Evolutionary conservation across 2,113 vertebrate species (phyloP).

Genomic region (Aramus guarauna): DNA sequence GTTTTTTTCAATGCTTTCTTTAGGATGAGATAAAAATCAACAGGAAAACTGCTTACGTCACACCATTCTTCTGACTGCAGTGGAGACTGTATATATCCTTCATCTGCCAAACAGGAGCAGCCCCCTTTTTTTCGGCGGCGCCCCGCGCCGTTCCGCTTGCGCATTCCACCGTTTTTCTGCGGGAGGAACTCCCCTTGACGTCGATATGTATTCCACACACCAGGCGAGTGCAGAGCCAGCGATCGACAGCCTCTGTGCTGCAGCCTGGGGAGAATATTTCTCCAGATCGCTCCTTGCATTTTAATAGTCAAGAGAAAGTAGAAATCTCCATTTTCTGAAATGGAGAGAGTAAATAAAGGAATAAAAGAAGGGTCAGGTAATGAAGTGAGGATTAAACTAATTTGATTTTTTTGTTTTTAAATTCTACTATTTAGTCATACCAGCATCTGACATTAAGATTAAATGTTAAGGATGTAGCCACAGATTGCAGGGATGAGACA

Average conservation of each 20-base stretch:
- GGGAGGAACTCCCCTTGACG: conserved; percentile 25
- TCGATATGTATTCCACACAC: conserved; percentile 50
- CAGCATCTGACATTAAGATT: neutral
- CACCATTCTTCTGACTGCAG: neutral
- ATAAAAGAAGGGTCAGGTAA: neutral
- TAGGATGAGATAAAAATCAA: neutral
- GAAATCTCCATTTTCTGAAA: neutral
- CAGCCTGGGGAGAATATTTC: neutral
- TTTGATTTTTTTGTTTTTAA: neutral
- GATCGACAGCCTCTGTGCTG: neutral
- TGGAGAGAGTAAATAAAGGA: neutral
- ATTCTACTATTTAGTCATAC: neutral
- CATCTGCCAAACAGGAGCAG: neutral
- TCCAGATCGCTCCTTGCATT: neutral
- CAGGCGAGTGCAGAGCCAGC: neutral
- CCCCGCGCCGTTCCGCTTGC: neutral
- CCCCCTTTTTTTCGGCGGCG: rapidly evolving
- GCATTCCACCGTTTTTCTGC: conserved; percentile 27
- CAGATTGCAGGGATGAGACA: neutral
- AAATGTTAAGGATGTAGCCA: neutral
- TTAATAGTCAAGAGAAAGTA: neutral
- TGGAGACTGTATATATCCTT: neutral
- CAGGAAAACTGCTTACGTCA: neutral
- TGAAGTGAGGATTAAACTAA: neutral
- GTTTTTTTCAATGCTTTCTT: neutral